A percentile compares a stretch with the other conserved stretches of the same genome.
phyloP scores from a whole-genome alignment of 2,797 vertebrate species.

The Pachyuromys duprasi region DNA sequence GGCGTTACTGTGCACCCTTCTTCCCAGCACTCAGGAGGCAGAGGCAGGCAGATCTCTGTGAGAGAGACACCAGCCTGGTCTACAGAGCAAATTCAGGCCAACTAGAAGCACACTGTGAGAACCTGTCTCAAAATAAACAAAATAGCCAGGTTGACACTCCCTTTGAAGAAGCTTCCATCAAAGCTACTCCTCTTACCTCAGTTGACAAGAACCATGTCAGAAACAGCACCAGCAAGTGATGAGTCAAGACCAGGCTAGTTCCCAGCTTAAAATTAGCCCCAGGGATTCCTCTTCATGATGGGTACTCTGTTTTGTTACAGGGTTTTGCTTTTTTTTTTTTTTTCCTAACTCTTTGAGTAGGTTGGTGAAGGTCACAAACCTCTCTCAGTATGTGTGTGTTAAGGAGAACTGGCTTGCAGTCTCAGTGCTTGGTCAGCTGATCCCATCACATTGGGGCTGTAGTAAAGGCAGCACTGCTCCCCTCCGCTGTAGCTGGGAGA shows the following conservation, averaged over 20 bases:
- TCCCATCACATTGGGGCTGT: background rate
- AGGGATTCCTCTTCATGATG: background rate
- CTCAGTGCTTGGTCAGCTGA: background rate
- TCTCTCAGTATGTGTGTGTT: background rate
- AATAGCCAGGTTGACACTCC: constrained; percentile 39
- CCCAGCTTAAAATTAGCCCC: background rate
- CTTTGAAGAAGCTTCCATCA: constrained; percentile 43
- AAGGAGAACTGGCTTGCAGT: background rate
- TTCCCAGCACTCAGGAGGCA: background rate
- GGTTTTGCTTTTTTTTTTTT: background rate
- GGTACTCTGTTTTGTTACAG: background rate
- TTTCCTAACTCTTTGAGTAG: background rate
- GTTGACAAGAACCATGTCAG: background rate
- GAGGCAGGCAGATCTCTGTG: background rate
- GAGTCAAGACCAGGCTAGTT: background rate
- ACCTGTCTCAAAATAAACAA: background rate
- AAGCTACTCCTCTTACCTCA: background rate
- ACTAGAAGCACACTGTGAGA: background rate
- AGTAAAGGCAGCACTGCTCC: background rate
- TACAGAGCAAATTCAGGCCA: no score
- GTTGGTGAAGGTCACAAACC: background rate
- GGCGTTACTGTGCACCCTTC: background rate
- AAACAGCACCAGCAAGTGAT: background rate
- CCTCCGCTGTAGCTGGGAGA: background rate
- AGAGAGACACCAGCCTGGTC: background rate